Percentiles rank a stretch among this genome's conserved stretches.
Conservation (phyloP, 2,888 invertebrate species). For the Creontiades dilutus region DNA sequence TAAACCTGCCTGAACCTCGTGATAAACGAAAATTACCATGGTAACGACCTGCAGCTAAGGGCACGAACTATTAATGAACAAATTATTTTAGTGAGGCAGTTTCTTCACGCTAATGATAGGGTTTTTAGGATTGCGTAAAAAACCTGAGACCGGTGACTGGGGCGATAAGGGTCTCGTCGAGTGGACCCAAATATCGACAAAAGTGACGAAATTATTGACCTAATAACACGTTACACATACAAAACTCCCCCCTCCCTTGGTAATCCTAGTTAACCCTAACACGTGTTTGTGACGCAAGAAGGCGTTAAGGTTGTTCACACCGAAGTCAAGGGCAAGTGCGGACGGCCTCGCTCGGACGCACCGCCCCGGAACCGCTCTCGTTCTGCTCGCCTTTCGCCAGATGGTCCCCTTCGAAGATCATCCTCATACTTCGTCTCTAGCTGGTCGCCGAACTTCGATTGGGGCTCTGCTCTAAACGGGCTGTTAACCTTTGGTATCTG, state of each 20-base stretch:
- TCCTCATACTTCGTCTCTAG: background rate
- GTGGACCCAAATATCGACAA: background rate
- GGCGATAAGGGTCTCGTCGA: background rate
- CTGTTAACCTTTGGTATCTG: too few relatives aligned
- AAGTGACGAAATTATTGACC: slow-evolving; percentile 48
- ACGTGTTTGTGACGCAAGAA: slow-evolving; percentile 50
- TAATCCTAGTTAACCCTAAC: background rate
- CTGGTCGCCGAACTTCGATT: too few relatives aligned
- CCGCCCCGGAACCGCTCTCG: slow-evolving; percentile 44
- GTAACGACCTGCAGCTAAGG: too few relatives aligned
- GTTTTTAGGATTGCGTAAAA: background rate
- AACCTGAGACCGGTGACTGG: background rate
- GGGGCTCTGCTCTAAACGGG: too few relatives aligned
- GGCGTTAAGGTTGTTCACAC: slow-evolving; percentile 43
- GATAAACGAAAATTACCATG: too few relatives aligned
- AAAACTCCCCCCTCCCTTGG: background rate
- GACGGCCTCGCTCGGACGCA: slow-evolving; percentile 44
- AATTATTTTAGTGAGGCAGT: background rate
- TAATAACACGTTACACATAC: slow-evolving; percentile 21
- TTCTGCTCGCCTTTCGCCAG: slow-evolving; percentile 32
- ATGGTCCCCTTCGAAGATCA: slow-evolving; percentile 13
- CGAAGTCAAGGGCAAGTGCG: slow-evolving; percentile 31
- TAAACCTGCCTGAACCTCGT: too few relatives aligned
- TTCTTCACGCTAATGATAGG: background rate
- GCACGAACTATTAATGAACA: too few relatives aligned